Evolutionary conservation across 2,113 vertebrate genomes (phyloP).

Genomic region (Sphaerodactylus townsendi): DNA sequence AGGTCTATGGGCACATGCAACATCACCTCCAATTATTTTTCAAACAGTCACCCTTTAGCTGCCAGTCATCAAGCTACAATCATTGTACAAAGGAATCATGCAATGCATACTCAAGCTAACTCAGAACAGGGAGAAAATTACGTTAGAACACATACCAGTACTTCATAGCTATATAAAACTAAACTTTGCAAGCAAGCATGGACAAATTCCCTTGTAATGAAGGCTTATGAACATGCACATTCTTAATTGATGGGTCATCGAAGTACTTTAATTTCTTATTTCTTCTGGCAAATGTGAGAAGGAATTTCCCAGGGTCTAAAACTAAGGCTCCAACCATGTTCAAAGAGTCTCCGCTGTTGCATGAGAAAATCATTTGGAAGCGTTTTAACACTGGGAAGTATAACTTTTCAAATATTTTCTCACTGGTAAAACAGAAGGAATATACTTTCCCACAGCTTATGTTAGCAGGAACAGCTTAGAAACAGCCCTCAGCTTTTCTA

Average conservation of each 20-base stretch:
- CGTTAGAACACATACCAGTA: not conserved
- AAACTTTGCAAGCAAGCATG: not conserved
- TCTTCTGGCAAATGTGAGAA: not conserved
- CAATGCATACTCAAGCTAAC: not conserved
- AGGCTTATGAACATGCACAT: not conserved
- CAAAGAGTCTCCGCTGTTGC: not conserved
- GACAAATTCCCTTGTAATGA: not conserved
- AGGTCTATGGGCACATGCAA: not conserved
- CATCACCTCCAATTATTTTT: not conserved
- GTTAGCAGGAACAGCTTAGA: not conserved
- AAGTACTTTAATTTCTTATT: not conserved
- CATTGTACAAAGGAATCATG: not conserved
- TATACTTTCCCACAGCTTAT: not conserved
- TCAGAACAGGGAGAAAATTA: not conserved
- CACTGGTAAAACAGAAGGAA: not conserved
- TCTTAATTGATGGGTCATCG: not conserved
- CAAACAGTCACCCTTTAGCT: too few species aligned
- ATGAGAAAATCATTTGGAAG: not conserved
- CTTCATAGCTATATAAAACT: not conserved
- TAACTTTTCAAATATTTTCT: not conserved
- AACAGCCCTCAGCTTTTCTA: not conserved
- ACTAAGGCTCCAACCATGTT: not conserved
- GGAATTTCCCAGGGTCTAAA: not conserved
- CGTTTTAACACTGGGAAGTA: not conserved
- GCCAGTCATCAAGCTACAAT: not conserved